A percentile compares a stretch with the other conserved stretches of the same genome.
Evolutionary conservation across 2,888 invertebrate species (phyloP).

Genomic region (Achlya flavicornis): DNA sequence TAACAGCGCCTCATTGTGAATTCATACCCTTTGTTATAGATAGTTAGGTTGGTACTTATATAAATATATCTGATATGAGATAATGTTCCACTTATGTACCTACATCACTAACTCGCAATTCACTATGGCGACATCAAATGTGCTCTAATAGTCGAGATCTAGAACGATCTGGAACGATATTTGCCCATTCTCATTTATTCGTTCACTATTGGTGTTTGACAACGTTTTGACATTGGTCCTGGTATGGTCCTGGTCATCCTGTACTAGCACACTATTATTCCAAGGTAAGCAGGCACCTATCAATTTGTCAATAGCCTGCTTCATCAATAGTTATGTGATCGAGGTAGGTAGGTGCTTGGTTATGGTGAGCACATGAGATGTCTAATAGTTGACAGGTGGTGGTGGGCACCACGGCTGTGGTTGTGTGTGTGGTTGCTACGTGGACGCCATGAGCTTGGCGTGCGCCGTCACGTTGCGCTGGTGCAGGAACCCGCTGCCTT

Average conservation of each 20-base stretch:
- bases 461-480: slow-evolving; percentile 94
- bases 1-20: not conserved
- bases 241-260: too few relatives aligned
- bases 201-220: not conserved
- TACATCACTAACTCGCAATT: not conserved
- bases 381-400: slow-evolving; percentile 10
- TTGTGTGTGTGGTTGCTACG: slow-evolving; percentile 75
- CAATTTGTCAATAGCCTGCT: too few relatives aligned
- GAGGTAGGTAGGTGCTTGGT: too few relatives aligned
- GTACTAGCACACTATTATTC: too few relatives aligned
- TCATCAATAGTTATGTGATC: too few relatives aligned
- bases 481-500: slow-evolving; percentile 90
- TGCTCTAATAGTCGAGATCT: not conserved
- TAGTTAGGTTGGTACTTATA: not conserved
- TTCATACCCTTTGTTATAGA: not conserved
- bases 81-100: not conserved
- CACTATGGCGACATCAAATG: not conserved
- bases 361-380: not conserved
- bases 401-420: not conserved
- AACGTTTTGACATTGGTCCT: too few relatives aligned
- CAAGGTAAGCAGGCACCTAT: too few relatives aligned
- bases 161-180: not conserved
- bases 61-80: not conserved
- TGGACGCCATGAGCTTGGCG: slow-evolving; percentile 92
- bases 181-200: not conserved